These are phyloP conservation scores for Athalia circularis DNA, from an alignment of 2,888 invertebrate genomes.

Conservation along the genomic window DNA sequence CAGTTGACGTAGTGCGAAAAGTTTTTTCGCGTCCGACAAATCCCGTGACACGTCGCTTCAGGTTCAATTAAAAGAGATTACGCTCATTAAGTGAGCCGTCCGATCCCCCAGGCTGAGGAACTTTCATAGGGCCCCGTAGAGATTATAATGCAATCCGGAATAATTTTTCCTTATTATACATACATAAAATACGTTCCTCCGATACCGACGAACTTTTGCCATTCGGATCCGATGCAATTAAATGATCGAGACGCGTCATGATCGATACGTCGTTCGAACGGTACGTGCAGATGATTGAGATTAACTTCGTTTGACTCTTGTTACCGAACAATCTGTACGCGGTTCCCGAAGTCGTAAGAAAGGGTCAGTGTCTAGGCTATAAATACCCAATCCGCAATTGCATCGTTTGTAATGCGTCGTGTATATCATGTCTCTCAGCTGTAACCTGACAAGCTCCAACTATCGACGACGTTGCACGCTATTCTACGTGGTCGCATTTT, in stretches of 20 bases:
- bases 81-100: neutral
- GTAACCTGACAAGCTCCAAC: too few relatives aligned
- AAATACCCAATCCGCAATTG: conserved; percentile 31
- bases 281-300: conserved; percentile 21
- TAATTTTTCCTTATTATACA: neutral
- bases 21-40: conserved; percentile 32
- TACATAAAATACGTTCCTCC: neutral
- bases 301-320: conserved; percentile 45
- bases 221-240: conserved; percentile 11
- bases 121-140: neutral
- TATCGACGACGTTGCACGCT: too few relatives aligned
- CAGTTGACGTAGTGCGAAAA: conserved; percentile 24
- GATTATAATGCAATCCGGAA: neutral
- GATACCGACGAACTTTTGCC: neutral
- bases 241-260: neutral
- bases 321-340: conserved; percentile 16
- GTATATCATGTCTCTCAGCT: neutral
- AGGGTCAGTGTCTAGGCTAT: conserved; percentile 21
- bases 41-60: conserved; percentile 6
- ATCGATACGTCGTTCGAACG: neutral
- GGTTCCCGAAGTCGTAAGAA: neutral
- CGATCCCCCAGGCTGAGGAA: neutral
- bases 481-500: too few relatives aligned
- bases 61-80: conserved; percentile 34
- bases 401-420: neutral